Base-by-base conservation (phyloP, 2,888 invertebrate species). In the Pycnomerus fuliginosus region DNA sequence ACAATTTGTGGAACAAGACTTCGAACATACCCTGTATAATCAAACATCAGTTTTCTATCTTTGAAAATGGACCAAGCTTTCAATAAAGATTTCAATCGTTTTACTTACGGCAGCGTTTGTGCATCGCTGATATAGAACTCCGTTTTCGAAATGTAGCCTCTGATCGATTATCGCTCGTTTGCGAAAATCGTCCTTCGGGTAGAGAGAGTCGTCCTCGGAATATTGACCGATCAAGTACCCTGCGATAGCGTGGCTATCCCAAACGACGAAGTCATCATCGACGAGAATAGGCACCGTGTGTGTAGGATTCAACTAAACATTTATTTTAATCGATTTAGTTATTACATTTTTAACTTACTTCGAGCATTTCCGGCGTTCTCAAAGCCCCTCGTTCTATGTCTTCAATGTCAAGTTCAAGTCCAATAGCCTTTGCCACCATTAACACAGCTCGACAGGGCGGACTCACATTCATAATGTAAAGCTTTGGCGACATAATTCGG, bases 211-310 rank as follows among this genome's bases (percentile, higher is more conserved):
- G 50, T 72, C 67, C 38, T 74, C 69, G 2, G 48, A 57, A 43
- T 66, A 68, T 49, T 64, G 60, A 16, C 59, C 61, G 4, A 66
- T 61, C 23, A 68, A 48, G 52, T 68, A 68, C 3, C 56, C 69
- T 3, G 69, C 65, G 23, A 79, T 78, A 0, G 78, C 77, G 52
- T 79, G 77, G 49, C 79, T 80, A 44, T 63, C 72, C 70, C 53
- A 76, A 4, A 67, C 39, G 74, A 73, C 48, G 63, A 75, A 78
- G 44, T 78, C 78, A 16, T 74, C 75, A 46, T 77, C 78, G 51
- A 78, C 74, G 29, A 83, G 67, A 13, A 78, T 77, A 3, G 83
- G 82, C 30, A 81, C 68, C 20, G 77, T 77, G 58, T 78, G 79
- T 55, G 75, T 74, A 1, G 80, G 79, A 63, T 80, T 80, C 1